Evolutionary conservation across 2,888 invertebrate genomes (phyloP), one percentile per base, ranked within the genome.

Genomic region (Nowickia ferox): DNA sequence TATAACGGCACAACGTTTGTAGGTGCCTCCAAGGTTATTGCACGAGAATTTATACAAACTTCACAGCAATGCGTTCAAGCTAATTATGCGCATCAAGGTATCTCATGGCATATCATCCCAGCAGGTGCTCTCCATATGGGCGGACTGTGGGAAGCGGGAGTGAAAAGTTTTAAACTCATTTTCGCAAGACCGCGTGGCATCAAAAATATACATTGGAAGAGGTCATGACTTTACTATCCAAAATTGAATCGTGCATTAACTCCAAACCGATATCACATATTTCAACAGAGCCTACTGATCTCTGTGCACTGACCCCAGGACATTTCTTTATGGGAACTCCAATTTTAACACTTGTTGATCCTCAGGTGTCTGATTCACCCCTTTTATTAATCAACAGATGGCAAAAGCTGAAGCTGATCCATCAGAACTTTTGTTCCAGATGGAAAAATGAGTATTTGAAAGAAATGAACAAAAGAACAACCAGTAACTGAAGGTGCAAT

Each of bases 61-160:
- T 13, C 30, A 44, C 46, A 46, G 19, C 22, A 66, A 22, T 30
- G 19, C 11, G 48, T 66, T 4, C 9, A 15, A 1, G 19, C 68
- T 1, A 68, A 51, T 51, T 51, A n/a, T 51, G n/a, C 38, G 6
- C 68, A 68, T 15, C 68, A 68, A 17, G 38, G 38, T 38, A 30
- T 68, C 6, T 38, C 48, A 1, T 68, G 68, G 68, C 68, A 68
- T n/a, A 51, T 68, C 10, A 68, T 51, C n/a, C 68, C 68, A 44
- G 44, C 63, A 9, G 63, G 42, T 4, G 63, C 63, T 10, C 63
- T 44, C 1, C 63, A 63, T 10, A 63, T 63, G 63, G 57, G 57
- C 5, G n/a, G n/a, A n/a, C n/a, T n/a, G n/a, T n/a, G n/a, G n/a
- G n/a, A n/a, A n/a, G n/a, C n/a, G n/a, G n/a, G n/a, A n/a, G n/a